Evolutionary conservation across 2,888 invertebrate species (phyloP).

Genomic region (Sphecodes monilicornis): DNA sequence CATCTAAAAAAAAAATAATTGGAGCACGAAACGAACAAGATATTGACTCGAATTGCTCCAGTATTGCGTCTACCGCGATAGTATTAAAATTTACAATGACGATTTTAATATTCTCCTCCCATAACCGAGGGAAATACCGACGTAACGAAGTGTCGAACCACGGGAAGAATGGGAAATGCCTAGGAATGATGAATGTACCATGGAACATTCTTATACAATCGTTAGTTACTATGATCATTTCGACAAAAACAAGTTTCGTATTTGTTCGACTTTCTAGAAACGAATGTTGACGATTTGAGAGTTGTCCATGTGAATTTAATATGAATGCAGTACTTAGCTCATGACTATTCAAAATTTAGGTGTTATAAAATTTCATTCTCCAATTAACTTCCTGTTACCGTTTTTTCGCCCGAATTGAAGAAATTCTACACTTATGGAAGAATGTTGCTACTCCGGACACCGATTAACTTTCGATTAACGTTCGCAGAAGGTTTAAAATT

Average conservation of each 20-base stretch:
- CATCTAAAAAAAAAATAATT: not conserved
- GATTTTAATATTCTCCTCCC: conserved; percentile 1
- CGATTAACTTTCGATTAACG: not conserved
- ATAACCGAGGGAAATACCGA: not conserved
- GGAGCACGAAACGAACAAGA: not conserved
- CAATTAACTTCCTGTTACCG: not conserved
- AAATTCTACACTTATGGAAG: not conserved
- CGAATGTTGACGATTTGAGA: not conserved
- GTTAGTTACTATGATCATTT: not conserved
- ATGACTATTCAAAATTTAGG: not conserved
- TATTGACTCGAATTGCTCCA: not conserved
- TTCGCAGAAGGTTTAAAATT: not conserved
- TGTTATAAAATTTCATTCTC: not conserved
- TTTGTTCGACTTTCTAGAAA: not conserved
- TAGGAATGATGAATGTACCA: not conserved
- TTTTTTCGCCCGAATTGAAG: not conserved
- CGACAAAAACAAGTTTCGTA: not conserved
- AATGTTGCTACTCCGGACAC: not conserved
- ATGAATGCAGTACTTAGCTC: not conserved
- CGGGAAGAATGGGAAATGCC: not conserved
- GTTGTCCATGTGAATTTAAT: not conserved
- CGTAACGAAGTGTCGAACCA: not conserved
- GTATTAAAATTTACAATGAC: not conserved
- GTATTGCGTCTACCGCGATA: not conserved
- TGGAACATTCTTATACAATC: not conserved